Evolutionary conservation across 2,797 vertebrate species (phyloP), one percentile per base, ranked within the genome.

Genomic region (Esox lucius): DNA sequence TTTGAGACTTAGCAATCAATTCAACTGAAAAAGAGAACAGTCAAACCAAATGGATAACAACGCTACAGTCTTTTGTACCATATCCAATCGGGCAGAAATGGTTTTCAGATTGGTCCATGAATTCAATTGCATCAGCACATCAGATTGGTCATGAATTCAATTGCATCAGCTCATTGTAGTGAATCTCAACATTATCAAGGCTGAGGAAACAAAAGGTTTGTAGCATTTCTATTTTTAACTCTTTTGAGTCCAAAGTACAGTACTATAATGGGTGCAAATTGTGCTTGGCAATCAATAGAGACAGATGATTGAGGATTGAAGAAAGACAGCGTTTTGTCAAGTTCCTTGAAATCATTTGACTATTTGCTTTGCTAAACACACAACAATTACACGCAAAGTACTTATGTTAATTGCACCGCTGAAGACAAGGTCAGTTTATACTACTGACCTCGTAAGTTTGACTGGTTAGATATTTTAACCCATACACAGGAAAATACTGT

Each of bases 1-100:
- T 81, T 72, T 62, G 53, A 84, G 82, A 86, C 75, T 84, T 81
- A 75, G 81, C 69, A 87, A 87, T 88, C 87, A 84, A 88, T 86
- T 79, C 77, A 66, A n/a, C 75, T 51, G 75, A 78, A 75, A 84
- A 87, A 81, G 79, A 80, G 76, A 79, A 85, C 82, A 83, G 83
- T 86, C 86, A 83, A 82, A 84, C 64, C 81, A 53, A 78, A 83
- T 35, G 72, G 61, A 66, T 84, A 84, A 84, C 78, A 77, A 75
- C 73, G 74, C 83, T 73, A 48, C 79, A 49, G 80, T 80, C 83
- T 83, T 87, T 87, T 82, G 69, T 70, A 87, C 78, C 80, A 78
- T 78, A 31, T 78, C 72, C 84, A 86, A 85, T 81, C 77, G 83
- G 82, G 77, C 84, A 70, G 83, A 82, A 81, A 76, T 71, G 82